These are phyloP conservation scores for Coreoperca whiteheadi DNA, from an alignment of 2,113 vertebrate species.

Conservation along the genomic window DNA sequence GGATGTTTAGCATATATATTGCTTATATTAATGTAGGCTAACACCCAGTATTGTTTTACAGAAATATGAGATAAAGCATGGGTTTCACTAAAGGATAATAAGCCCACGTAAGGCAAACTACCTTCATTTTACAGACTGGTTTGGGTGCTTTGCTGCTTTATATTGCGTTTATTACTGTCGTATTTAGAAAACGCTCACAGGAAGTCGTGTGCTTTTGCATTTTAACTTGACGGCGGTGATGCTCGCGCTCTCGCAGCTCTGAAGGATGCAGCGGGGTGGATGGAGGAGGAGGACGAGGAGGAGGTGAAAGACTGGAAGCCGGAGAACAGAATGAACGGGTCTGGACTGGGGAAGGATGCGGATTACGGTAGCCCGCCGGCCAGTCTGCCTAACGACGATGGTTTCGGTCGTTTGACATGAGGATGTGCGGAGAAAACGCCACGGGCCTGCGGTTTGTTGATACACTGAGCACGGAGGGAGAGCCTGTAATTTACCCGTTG, in stretches of 20 bases:
- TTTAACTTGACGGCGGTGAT: constrained; percentile 1
- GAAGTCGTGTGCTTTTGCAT: background rate
- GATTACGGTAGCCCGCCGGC: constrained; percentile 64
- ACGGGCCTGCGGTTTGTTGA: constrained; percentile 52
- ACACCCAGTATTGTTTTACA: background rate
- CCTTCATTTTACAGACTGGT: background rate
- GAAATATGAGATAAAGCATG: background rate
- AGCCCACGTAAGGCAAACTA: background rate
- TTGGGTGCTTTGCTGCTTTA: background rate
- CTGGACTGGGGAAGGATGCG: constrained; percentile 72
- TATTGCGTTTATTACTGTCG: background rate
- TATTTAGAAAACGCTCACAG: constrained; percentile 47
- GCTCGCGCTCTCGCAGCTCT: constrained; percentile 40
- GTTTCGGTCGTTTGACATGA: constrained; percentile 49
- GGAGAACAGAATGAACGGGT: constrained; percentile 64
- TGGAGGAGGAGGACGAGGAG: constrained; percentile 76
- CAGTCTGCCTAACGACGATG: constrained; percentile 24
- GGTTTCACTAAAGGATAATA: background rate
- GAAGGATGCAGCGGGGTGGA: constrained; percentile 79
- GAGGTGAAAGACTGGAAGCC: constrained; percentile 71
- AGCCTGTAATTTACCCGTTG: constrained; percentile 18
- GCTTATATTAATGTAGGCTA: too few species aligned
- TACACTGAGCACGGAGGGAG: constrained; percentile 12
- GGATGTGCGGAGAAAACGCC: constrained; percentile 47
- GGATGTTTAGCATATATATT: too few species aligned